A percentile compares a stretch with the other conserved stretches of the same genome.
Evolutionary conservation across 1,140 invertebrate species (phyloP).

Genomic region (Lordiphosa collinella): DNA sequence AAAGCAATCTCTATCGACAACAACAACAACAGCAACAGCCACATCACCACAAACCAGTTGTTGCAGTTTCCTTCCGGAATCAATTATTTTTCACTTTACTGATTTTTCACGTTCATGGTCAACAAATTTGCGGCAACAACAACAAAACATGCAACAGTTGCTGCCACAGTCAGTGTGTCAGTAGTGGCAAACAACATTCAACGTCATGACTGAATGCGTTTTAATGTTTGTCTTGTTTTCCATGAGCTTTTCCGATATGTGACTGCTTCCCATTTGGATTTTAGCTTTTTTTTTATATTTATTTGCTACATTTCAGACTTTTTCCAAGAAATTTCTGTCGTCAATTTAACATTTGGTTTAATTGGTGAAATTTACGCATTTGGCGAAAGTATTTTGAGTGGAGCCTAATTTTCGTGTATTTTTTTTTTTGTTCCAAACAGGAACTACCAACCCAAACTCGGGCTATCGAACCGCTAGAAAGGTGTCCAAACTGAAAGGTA

Average conservation of each 20-base stretch:
- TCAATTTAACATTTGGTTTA: constrained; percentile 58
- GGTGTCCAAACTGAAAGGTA: no score
- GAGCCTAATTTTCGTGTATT: no score
- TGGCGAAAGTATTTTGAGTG: no score
- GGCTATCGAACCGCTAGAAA: no score
- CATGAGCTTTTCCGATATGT: constrained; percentile 32
- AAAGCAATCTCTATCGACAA: constrained; percentile 11
- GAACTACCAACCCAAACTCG: no score
- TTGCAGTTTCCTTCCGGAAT: constrained; percentile 74
- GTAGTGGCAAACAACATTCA: constrained; percentile 36
- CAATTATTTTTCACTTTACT: constrained; percentile 73
- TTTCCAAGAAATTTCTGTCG: constrained; percentile 68
- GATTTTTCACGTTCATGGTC: constrained; percentile 70
- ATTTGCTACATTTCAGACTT: constrained; percentile 50
- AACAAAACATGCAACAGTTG: constrained; percentile 27
- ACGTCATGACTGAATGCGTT: constrained; percentile 36
- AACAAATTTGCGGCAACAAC: constrained; percentile 40
- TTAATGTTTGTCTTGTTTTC: constrained; percentile 24
- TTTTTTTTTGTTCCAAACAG: no score
- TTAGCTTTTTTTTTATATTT: constrained; percentile 31
- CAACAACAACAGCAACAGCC: background rate
- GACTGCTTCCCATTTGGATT: constrained; percentile 37
- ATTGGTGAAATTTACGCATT: constrained; percentile 57
- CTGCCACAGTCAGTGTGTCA: constrained; percentile 36
- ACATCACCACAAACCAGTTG: constrained; percentile 50